phyloP scores from a whole-genome alignment of 2,113 vertebrate genomes.

The Laticauda colubrina region DNA sequence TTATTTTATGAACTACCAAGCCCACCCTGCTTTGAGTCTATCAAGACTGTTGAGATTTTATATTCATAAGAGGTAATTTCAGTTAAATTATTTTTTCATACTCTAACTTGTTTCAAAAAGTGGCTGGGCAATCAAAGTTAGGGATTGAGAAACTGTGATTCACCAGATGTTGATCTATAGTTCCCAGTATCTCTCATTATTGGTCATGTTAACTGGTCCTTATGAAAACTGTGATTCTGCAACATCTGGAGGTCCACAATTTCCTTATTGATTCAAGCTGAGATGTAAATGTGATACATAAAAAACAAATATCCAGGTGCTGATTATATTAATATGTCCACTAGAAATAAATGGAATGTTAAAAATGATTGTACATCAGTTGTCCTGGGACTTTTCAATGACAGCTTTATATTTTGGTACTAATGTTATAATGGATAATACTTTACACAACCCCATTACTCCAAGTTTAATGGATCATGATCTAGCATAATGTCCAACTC shows the following conservation, averaged over 20 bases:
- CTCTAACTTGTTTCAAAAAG: background rate
- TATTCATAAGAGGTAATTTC: background rate
- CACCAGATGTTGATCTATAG: background rate
- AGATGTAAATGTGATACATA: background rate
- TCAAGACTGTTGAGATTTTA: background rate
- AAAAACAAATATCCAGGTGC: background rate
- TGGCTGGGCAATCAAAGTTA: background rate
- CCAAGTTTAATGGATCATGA: background rate
- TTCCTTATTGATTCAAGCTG: background rate
- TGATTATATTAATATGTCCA: background rate
- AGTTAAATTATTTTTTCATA: background rate
- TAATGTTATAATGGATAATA: background rate
- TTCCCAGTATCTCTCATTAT: background rate
- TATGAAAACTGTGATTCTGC: background rate
- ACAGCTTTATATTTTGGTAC: background rate
- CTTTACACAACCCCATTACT: background rate
- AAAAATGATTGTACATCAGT: background rate
- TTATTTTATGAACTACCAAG: background rate
- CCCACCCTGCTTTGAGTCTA: background rate
- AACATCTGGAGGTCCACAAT: background rate
- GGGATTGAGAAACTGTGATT: background rate
- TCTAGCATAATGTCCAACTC: background rate
- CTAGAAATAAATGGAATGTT: background rate
- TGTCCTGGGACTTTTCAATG: background rate
- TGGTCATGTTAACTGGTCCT: background rate